These are phyloP conservation scores for Kryptolebias ocellatus DNA, from an alignment of 2,797 vertebrate species.

Conservation along the genomic window DNA sequence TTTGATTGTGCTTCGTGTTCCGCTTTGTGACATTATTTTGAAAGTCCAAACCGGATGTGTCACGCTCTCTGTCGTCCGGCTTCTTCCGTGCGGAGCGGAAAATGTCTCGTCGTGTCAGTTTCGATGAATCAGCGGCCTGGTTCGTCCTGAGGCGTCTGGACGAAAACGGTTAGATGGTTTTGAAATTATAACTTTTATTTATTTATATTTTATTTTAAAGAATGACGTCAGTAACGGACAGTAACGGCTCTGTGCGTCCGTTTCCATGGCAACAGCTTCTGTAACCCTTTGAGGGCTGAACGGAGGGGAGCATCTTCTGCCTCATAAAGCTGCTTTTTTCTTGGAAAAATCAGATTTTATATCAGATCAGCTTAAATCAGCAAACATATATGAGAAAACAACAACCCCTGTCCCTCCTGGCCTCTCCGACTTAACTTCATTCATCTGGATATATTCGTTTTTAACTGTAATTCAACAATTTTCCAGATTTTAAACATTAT, in stretches of 20 bases:
- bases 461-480: too few relatives aligned
- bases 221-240: accelerated
- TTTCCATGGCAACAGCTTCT: slow-evolving; percentile 47
- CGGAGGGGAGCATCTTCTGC: background rate
- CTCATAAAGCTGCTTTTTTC: too few relatives aligned
- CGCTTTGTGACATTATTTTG: slow-evolving; percentile 6
- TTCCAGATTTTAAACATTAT: too few relatives aligned
- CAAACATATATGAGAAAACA: too few relatives aligned
- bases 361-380: too few relatives aligned
- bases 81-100: background rate
- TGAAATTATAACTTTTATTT: too few relatives aligned
- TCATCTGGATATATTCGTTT: too few relatives aligned
- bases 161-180: slow-evolving; percentile 63
- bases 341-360: too few relatives aligned
- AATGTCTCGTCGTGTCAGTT: slow-evolving; percentile 44
- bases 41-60: slow-evolving; percentile 7
- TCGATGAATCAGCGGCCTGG: slow-evolving; percentile 56
- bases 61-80: too few relatives aligned
- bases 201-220: background rate
- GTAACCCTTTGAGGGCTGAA: background rate
- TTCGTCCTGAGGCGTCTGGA: slow-evolving; percentile 69
- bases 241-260: background rate
- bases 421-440: too few relatives aligned
- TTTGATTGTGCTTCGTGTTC: too few relatives aligned
- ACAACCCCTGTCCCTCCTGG: too few relatives aligned